These are phyloP conservation scores for Leptothorax acervorum DNA, from an alignment of 2,888 invertebrate species.

Conservation along the genomic window DNA sequence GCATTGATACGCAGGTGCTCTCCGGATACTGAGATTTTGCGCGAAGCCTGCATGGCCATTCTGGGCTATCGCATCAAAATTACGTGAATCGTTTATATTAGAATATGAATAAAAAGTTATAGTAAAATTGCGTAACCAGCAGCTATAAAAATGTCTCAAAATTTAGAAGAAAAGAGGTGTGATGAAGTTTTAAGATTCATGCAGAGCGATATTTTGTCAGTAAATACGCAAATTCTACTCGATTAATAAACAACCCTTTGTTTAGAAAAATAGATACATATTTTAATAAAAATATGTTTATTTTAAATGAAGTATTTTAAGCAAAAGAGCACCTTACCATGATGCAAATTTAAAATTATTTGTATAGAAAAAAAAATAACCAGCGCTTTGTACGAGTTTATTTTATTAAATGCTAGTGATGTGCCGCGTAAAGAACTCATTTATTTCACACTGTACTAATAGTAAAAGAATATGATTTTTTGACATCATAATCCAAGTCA, in stretches of 20 bases:
- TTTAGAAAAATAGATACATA: not conserved
- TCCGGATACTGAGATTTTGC: constrained; percentile 7
- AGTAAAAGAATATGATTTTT: not conserved
- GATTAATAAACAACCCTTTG: not conserved
- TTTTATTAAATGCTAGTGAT: not conserved
- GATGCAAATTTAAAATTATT: constrained; percentile 2
- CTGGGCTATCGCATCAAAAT: not conserved
- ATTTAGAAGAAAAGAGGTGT: not conserved
- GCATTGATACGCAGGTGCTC: constrained; percentile 40
- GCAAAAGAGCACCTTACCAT: not conserved
- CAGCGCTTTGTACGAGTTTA: not conserved
- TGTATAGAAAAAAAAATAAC: not conserved
- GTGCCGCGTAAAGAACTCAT: constrained; percentile 22
- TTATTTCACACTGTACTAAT: constrained; percentile 9
- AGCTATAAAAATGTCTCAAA: not conserved
- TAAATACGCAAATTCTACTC: not conserved
- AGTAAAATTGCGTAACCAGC: not conserved
- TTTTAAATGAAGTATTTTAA: not conserved
- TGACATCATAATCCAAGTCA: constrained; percentile 22
- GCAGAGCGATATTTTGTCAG: not conserved
- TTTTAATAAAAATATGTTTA: constrained; percentile 16
- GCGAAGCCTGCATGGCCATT: not conserved
- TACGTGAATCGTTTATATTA: not conserved
- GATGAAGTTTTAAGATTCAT: not conserved
- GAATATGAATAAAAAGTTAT: not conserved